Evolutionary conservation across 92 coral and sea anemone species (phyloP).

Genomic region (Desmophyllum pertusum): DNA sequence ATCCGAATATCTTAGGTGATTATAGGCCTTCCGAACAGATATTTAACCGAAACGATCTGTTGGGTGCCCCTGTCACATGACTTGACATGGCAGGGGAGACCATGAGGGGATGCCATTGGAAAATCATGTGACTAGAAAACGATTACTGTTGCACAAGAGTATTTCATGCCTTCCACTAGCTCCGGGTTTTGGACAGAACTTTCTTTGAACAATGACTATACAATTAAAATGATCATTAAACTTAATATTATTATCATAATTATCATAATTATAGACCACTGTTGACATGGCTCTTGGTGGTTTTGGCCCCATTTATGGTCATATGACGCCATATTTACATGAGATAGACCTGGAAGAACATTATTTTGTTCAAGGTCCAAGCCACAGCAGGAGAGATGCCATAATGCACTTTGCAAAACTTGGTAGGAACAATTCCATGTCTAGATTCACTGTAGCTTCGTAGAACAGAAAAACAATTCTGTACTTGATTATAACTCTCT

Average conservation of each 20-base stretch:
- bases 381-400: conserved; percentile 57
- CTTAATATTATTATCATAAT: background rate
- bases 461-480: background rate
- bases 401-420: conserved; percentile 68
- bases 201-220: background rate
- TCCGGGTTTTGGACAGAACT: too few relatives aligned
- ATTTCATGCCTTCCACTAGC: too few relatives aligned
- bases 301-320: conserved; percentile 76
- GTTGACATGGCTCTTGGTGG: conserved; percentile 77
- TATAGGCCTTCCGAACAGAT: too few relatives aligned
- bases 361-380: conserved; percentile 77
- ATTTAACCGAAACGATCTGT: too few relatives aligned
- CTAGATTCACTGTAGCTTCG: background rate
- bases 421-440: conserved; percentile 46
- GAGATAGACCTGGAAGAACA: conserved; percentile 79
- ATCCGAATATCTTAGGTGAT: too few relatives aligned
- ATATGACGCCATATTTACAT: conserved; percentile 76
- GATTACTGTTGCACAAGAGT: too few relatives aligned
- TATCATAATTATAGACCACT: conserved; percentile 43
- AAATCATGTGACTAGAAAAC: too few relatives aligned
- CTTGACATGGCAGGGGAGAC: too few relatives aligned
- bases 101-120: too few relatives aligned
- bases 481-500: background rate
- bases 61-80: too few relatives aligned
- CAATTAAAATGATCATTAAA: background rate